Evolutionary conservation across 2,797 vertebrate species (phyloP).

Genomic region (Oryzias sinensis): DNA sequence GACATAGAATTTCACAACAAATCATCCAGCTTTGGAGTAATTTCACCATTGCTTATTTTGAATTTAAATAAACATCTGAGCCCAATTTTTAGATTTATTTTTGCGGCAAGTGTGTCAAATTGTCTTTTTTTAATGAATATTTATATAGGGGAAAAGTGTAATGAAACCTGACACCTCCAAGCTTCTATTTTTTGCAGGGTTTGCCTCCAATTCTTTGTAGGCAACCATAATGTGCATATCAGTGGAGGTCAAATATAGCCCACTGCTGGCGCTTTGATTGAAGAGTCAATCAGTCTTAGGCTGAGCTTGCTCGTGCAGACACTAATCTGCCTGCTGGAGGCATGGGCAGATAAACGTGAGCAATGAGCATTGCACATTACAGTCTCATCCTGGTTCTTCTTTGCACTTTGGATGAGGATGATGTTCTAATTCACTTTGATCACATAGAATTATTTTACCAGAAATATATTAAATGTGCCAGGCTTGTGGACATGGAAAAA

Average conservation of each 20-base stretch:
- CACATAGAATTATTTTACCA: not conserved
- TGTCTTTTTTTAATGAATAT: no score
- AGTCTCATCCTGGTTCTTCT: conserved; percentile 19
- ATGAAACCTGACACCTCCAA: no score
- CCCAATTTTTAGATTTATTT: no score
- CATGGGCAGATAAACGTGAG: conserved; percentile 71
- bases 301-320: conserved; percentile 54
- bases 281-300: conserved; percentile 53
- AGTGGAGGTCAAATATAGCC: conserved; percentile 48
- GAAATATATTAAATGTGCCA: no score
- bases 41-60: no score
- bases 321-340: conserved; percentile 69
- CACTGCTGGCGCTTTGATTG: conserved; percentile 49
- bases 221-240: conserved; percentile 14
- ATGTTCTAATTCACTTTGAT: not conserved
- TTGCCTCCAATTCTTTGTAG: conserved; percentile 13
- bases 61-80: no score
- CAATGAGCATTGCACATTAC: conserved; percentile 46
- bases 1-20: not conserved
- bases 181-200: not conserved
- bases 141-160: no score
- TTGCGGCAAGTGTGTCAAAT: no score
- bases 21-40: not conserved
- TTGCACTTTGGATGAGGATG: not conserved
- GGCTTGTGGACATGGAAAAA: no score